These are phyloP conservation scores for Athripsodes cinereus DNA, from an alignment of 2,888 invertebrate species.

Conservation along the genomic window DNA sequence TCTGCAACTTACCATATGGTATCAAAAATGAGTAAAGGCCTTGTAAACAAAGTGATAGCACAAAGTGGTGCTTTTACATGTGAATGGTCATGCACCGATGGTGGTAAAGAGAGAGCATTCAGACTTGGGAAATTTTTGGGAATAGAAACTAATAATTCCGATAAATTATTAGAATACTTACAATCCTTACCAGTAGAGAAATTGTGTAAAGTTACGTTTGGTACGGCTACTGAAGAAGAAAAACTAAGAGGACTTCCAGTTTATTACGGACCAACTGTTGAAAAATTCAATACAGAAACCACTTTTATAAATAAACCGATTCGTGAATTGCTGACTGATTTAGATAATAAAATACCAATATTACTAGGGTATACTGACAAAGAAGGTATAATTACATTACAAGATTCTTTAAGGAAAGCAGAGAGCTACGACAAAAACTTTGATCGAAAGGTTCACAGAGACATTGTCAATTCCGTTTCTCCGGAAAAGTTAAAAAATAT, in stretches of 20 bases:
- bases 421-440: slow-evolving; percentile 33
- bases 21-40: slow-evolving; percentile 42
- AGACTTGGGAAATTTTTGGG: slow-evolving; percentile 21
- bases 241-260: slow-evolving; percentile 17
- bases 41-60: slow-evolving; percentile 38
- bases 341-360: slow-evolving; percentile 18
- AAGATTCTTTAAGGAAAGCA: slow-evolving; percentile 21
- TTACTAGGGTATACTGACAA: slow-evolving; percentile 19
- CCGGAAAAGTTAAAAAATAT: slow-evolving; percentile 32
- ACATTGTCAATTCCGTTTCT: slow-evolving; percentile 38
- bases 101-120: slow-evolving; percentile 18
- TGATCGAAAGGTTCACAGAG: slow-evolving; percentile 39
- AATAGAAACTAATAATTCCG: slow-evolving; percentile 14
- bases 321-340: slow-evolving; percentile 13
- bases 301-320: slow-evolving; percentile 15
- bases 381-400: slow-evolving; percentile 17
- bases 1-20: slow-evolving; percentile 37
- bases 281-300: slow-evolving; percentile 20
- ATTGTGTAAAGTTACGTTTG: slow-evolving; percentile 10
- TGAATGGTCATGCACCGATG: slow-evolving; percentile 32
- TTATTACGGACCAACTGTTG: slow-evolving; percentile 20
- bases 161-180: slow-evolving; percentile 16
- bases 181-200: slow-evolving; percentile 15
- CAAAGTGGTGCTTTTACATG: slow-evolving; percentile 36
- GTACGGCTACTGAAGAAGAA: slow-evolving; percentile 14